These are phyloP conservation scores for Drosophila affinis DNA, from an alignment of 2,888 invertebrate species.

Conservation along the genomic window DNA sequence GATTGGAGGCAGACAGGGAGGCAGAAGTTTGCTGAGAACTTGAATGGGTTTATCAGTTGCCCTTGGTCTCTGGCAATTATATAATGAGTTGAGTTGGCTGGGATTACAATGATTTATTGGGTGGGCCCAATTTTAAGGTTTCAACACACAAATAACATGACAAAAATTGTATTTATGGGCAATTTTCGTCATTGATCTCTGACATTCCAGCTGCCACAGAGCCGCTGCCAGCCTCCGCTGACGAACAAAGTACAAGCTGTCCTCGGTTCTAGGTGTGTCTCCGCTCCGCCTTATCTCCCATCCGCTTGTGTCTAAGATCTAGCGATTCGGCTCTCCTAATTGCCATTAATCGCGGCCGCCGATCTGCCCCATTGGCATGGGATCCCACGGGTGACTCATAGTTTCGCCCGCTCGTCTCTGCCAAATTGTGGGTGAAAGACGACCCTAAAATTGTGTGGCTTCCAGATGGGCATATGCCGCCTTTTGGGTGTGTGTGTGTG, in stretches of 20 bases:
- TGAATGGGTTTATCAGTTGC: conserved; percentile 31
- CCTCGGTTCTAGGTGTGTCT: conserved; percentile 54
- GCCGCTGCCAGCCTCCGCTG: conserved; percentile 8
- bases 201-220: conserved; percentile 53
- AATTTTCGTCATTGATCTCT: conserved; percentile 66
- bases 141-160: conserved; percentile 48
- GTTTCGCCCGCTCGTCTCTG: conserved; percentile 31
- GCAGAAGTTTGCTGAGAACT: conserved; percentile 23
- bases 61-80: conserved; percentile 52
- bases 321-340: conserved; percentile 57
- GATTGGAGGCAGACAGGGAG: conserved; percentile 7
- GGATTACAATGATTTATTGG: conserved; percentile 56
- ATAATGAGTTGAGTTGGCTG: conserved; percentile 29
- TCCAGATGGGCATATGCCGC: conserved; percentile 41
- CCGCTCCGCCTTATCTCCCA: not conserved
- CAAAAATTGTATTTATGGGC: conserved; percentile 65
- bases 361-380: conserved; percentile 36
- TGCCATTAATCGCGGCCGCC: conserved; percentile 54
- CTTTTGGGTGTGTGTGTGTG: conserved; percentile 28
- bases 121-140: conserved; percentile 30
- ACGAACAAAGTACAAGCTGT: conserved; percentile 35
- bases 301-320: conserved; percentile 7
- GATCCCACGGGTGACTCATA: conserved; percentile 53
- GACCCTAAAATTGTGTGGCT: conserved; percentile 68
- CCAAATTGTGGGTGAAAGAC: conserved; percentile 29